Percentiles rank a stretch among this genome's conserved stretches.
Conservation (phyloP, 1,140 invertebrate species). For the Drosophila lacteicornis region DNA sequence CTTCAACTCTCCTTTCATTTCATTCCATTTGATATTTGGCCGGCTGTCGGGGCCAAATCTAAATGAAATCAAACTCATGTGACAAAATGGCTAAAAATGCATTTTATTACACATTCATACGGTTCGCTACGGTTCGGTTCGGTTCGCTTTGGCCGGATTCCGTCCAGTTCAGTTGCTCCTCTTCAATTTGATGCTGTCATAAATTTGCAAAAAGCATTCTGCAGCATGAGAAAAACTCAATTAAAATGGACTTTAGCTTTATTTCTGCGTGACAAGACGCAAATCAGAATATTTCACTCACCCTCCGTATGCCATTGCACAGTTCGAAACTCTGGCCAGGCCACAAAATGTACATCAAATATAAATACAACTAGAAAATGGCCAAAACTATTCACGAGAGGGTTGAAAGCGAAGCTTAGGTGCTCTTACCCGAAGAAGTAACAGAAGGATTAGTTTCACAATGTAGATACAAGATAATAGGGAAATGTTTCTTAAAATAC, state of each 20-base stretch:
- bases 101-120: constrained; percentile 69
- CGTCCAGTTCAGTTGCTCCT: constrained; percentile 25
- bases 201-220: constrained; percentile 55
- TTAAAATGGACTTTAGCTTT: constrained; percentile 78
- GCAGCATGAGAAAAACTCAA: constrained; percentile 71
- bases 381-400: constrained; percentile 4
- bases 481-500: neutral
- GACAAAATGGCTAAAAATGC: constrained; percentile 65
- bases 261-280: constrained; percentile 65
- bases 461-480: too few species aligned
- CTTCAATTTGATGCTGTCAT: constrained; percentile 39
- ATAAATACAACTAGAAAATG: constrained; percentile 34
- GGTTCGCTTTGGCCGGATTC: constrained; percentile 20
- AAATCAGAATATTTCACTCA: constrained; percentile 58
- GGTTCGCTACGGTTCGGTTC: constrained; percentile 36
- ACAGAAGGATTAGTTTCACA: too few species aligned
- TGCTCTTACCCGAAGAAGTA: constrained; percentile 7
- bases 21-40: constrained; percentile 42
- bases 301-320: neutral
- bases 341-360: constrained; percentile 50
- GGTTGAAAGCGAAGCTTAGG: neutral
- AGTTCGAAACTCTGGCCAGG: constrained; percentile 19
- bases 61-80: constrained; percentile 69
- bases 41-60: constrained; percentile 24
- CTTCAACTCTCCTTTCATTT: constrained; percentile 36